These are phyloP conservation scores for Ranitomeya variabilis DNA, from an alignment of 2,113 vertebrate species.

Conservation along the genomic window DNA sequence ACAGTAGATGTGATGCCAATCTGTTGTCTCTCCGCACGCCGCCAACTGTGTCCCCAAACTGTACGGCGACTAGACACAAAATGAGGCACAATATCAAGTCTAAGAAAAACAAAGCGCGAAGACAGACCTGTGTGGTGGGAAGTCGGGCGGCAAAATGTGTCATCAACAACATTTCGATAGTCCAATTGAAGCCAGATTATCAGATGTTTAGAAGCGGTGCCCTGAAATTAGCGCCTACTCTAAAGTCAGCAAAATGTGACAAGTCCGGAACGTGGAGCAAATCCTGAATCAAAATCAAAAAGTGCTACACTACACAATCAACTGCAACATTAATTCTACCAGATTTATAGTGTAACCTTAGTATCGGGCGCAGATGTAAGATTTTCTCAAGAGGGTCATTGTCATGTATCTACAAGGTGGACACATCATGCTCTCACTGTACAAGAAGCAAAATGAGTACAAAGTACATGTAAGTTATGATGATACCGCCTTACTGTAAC, in stretches of 20 bases:
- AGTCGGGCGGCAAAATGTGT: neutral
- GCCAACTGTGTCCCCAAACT: conserved; percentile 2
- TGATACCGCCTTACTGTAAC: neutral
- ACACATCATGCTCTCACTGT: too few species aligned
- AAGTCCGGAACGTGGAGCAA: neutral
- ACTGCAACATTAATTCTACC: neutral
- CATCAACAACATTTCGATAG: neutral
- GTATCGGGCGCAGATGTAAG: neutral
- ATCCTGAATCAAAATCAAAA: neutral
- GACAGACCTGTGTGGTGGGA: neutral
- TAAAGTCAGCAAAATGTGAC: neutral
- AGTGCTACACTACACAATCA: neutral
- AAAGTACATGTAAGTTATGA: neutral
- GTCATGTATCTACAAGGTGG: neutral
- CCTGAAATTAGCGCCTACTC: neutral
- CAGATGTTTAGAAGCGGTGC: neutral
- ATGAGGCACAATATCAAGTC: neutral
- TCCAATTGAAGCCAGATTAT: neutral
- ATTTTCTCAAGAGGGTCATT: neutral
- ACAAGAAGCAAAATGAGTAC: too few species aligned
- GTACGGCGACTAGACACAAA: neutral
- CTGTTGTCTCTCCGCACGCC: conserved; percentile 2
- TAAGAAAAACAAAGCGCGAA: neutral
- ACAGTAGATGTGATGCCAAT: conserved; percentile 17
- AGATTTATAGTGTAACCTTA: neutral